Base-by-base conservation (phyloP, 2,888 invertebrate genomes). In the Machimus atricapillus region DNA sequence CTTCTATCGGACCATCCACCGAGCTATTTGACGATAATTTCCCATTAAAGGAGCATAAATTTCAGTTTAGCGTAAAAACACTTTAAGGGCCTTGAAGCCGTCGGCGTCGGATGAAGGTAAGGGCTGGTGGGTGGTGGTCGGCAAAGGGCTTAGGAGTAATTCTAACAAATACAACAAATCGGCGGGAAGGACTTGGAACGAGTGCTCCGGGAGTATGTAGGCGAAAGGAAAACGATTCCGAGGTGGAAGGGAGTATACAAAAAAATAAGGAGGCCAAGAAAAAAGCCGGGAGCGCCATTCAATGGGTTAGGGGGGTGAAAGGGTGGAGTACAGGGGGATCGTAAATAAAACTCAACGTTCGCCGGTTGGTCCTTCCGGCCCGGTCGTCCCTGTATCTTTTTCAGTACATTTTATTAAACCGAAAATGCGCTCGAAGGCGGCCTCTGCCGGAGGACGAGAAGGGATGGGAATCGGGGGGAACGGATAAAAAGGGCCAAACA, bases 31-130 rank as follows among this genome's bases (percentile, higher is more conserved):
- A 79, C 52, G 79, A 79, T 79, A 46, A 79, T 79, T 79, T 52
- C 79, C 79, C 79, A 79, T 79, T 79, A 79, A 79, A 79, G 52
- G 46, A 52, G 79, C 79, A 79, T 79, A 79, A 79, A 79, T 79
- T 79, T 79, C 79, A 79, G 79, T 79, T 79, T 79, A 79, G 79
- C 52, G 79, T 52, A 46, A 79, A 66, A 79, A 79, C 46, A 79
- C 79, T 79, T 79, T 46, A 79, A 79, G 79, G 37, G 66, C 23
- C 27, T 66, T 66, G 66, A 66, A 27, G 66, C 66, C 19, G 66
- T 8, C 56, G 19, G n/a, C 0, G 56, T 7, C 8, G 19, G 34
- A 23, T 1, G 74, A 7, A 9, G 34, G 27, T 5, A 14, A 12
- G 40, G 79, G 27, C 19, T 9, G 5, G 43, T 37, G 77, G 43